Conservation (phyloP, 30 jellyfish, hydroid and myxozoan genomes). For the Aurelia coerulea region DNA sequence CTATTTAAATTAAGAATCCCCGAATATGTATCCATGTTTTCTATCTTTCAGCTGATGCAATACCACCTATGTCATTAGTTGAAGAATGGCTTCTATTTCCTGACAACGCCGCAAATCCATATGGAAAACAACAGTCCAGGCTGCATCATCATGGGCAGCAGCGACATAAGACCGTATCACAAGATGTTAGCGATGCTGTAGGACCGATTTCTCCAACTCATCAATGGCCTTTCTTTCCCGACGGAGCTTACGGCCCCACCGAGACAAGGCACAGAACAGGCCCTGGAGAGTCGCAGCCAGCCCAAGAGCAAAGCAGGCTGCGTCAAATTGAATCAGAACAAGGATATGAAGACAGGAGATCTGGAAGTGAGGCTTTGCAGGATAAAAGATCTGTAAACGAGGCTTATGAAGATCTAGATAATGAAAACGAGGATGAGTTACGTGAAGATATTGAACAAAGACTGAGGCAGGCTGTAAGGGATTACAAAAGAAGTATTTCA, state of each 20-base stretch:
- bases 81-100: conserved; percentile 49
- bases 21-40: not conserved
- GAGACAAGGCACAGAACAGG: not conserved
- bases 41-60: conserved; percentile 19
- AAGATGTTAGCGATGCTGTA: not conserved
- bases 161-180: not conserved
- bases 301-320: not conserved
- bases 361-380: not conserved
- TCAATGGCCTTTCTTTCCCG: conserved; percentile 15
- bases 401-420: not conserved
- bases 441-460: not conserved
- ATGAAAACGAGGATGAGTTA: not conserved
- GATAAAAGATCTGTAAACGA: not conserved
- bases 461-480: not conserved
- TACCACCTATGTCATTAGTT: conserved; percentile 50
- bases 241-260: not conserved
- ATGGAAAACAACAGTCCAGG: not conserved
- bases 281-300: too few species aligned
- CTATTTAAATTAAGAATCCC: too few species aligned
- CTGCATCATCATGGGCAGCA: not conserved
- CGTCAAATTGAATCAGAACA: not conserved
- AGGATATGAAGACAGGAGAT: not conserved
- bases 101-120: conserved; percentile 15
- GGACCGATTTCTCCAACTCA: not conserved
- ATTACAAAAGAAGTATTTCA: not conserved